These are phyloP conservation scores for Drosophila paramelanica DNA, from an alignment of 2,888 invertebrate genomes.

Conservation along the genomic window DNA sequence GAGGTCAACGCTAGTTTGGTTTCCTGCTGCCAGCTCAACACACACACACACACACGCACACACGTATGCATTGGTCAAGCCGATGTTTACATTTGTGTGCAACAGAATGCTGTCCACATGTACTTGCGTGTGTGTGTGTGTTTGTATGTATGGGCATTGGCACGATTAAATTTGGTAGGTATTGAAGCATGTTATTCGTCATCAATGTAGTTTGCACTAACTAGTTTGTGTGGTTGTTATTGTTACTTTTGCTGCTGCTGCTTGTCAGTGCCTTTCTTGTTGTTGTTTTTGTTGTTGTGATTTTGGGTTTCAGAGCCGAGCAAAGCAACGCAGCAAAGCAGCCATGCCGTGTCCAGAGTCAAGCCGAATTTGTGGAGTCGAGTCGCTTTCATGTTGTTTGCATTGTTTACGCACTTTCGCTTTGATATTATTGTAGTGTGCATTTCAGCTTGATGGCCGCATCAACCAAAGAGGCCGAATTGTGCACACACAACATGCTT, in stretches of 20 bases:
- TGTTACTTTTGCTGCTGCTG: constrained; percentile 28
- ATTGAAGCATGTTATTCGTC: constrained; percentile 82
- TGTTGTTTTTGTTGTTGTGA: constrained; percentile 28
- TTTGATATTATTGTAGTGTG: constrained; percentile 80
- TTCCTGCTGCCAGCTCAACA: constrained; percentile 48
- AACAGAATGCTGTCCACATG: constrained; percentile 12
- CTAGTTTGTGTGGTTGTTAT: constrained; percentile 53
- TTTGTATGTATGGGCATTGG: constrained; percentile 48
- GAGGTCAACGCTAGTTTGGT: constrained; percentile 78
- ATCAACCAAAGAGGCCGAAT: constrained; percentile 25
- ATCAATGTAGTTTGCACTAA: constrained; percentile 79
- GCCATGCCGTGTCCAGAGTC: constrained; percentile 10
- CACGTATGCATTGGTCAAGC: constrained; percentile 43
- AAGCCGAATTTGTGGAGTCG: constrained; percentile 25
- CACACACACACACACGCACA: constrained; percentile 25
- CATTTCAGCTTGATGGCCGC: constrained; percentile 56
- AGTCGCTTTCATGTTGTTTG: constrained; percentile 67
- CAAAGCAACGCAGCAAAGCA: constrained; percentile 1
- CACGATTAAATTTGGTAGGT: constrained; percentile 82
- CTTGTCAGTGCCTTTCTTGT: constrained; percentile 22
- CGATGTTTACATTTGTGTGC: constrained; percentile 51
- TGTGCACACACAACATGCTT: constrained; percentile 6
- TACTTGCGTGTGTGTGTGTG: background rate
- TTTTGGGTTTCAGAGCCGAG: constrained; percentile 28
- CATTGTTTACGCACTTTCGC: constrained; percentile 83